Percentiles rank a stretch among this genome's conserved stretches.
These are phyloP conservation scores for Acinonyx jubatus DNA, from an alignment of 2,113 vertebrate genomes.

Conservation along the genomic window DNA sequence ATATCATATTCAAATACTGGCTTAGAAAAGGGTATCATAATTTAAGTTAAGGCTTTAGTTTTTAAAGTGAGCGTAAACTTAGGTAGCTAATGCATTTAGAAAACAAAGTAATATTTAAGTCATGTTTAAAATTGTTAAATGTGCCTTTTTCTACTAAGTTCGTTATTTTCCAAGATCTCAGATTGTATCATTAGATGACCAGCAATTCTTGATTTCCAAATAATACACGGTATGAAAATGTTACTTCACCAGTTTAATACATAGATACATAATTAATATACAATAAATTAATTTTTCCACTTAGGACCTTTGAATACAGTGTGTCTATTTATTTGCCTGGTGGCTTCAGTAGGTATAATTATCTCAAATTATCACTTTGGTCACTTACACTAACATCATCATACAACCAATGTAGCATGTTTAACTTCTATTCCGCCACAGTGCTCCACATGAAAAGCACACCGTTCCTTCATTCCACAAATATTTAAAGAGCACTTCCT, in stretches of 20 bases:
- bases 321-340: not conserved
- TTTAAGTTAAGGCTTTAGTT: not conserved
- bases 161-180: not conserved
- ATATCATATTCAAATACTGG: conserved; percentile 28
- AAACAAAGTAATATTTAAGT: conserved; percentile 26
- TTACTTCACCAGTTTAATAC: not conserved
- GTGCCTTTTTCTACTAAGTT: not conserved
- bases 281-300: not conserved
- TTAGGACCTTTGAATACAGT: not conserved
- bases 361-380: conserved; percentile 31
- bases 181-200: not conserved
- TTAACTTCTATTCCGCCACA: not conserved
- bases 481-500: not conserved
- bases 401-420: not conserved
- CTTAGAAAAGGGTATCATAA: not conserved
- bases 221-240: not conserved
- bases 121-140: conserved; percentile 33
- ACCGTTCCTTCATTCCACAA: conserved; percentile 39
- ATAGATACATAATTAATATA: not conserved
- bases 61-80: conserved; percentile 22
- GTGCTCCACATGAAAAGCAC: not conserved
- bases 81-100: not conserved
- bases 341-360: not conserved
- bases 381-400: not conserved
- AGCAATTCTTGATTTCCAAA: not conserved